phyloP scores from a whole-genome alignment of 2,797 vertebrate genomes.

The Sebastes cheni region DNA sequence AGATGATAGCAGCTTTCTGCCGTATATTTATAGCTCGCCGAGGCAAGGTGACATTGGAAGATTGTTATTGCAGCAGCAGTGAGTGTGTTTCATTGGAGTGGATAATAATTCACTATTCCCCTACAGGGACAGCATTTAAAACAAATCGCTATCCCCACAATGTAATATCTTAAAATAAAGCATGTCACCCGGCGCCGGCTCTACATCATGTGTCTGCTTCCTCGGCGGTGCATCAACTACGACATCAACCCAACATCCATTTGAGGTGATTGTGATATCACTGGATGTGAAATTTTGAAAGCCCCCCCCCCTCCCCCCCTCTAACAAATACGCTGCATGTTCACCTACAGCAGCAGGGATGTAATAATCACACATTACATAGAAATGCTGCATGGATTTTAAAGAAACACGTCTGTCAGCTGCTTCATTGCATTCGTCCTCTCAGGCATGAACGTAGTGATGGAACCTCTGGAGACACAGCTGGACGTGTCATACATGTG shows the following conservation, averaged over 20 bases:
- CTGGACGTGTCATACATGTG: neutral
- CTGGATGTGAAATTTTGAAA: neutral
- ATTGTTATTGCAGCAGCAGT: slow-evolving; percentile 31
- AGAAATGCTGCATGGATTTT: neutral
- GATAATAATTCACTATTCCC: slow-evolving; percentile 45
- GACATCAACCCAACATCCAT: slow-evolving; percentile 3
- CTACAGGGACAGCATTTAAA: slow-evolving; percentile 33
- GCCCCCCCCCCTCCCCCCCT: neutral
- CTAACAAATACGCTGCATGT: neutral
- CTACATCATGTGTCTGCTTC: slow-evolving; percentile 1
- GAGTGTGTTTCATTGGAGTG: slow-evolving; percentile 32
- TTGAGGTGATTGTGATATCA: neutral
- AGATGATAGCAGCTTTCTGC: slow-evolving; percentile 10
- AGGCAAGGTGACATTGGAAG: slow-evolving; percentile 66
- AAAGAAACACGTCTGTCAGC: slow-evolving; percentile 19
- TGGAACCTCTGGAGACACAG: neutral
- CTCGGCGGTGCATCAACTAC: neutral
- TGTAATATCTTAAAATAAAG: slow-evolving; percentile 31
- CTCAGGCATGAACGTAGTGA: neutral
- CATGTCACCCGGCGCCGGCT: neutral
- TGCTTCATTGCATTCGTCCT: neutral
- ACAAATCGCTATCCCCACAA: slow-evolving; percentile 26
- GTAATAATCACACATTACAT: neutral
- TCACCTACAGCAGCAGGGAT: neutral
- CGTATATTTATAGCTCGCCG: slow-evolving; percentile 52